Percentiles rank a stretch among this genome's conserved stretches.
Conservation (phyloP, 1,140 invertebrate species). For the Papilio xuthus region DNA sequence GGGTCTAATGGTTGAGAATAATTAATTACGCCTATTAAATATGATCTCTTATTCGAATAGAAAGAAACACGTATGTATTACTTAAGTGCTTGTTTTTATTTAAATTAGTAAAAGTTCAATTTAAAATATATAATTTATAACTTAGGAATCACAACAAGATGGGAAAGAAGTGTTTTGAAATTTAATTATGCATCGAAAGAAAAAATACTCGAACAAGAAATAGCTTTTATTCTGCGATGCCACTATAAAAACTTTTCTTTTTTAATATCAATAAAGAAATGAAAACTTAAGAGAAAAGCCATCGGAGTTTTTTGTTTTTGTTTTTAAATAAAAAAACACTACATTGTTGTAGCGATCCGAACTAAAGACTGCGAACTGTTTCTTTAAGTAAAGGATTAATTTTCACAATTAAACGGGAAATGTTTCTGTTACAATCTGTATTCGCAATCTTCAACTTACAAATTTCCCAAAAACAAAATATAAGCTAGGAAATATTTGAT, state of each 20-base stretch:
- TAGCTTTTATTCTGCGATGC: background rate
- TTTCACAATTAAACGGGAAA: constrained; percentile 7
- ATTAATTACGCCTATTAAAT: background rate
- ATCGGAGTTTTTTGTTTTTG: background rate
- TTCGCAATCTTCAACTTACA: background rate
- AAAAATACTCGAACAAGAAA: background rate
- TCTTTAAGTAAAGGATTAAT: constrained; percentile 10
- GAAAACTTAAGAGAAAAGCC: constrained; percentile 1
- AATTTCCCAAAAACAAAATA: background rate
- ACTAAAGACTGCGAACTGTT: background rate
- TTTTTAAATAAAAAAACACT: constrained; percentile 6
- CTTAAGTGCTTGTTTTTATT: background rate
- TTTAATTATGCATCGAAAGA: background rate
- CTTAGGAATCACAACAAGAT: background rate
- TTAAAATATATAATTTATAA: background rate
- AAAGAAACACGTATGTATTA: background rate
- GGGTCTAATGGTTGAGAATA: constrained; percentile 8
- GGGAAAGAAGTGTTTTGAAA: background rate
- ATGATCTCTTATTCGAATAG: background rate
- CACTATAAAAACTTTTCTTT: background rate
- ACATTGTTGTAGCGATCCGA: background rate
- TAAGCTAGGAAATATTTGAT: background rate
- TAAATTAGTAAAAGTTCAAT: background rate
- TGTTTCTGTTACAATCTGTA: constrained; percentile 28
- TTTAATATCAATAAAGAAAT: constrained; percentile 4